Evolutionary conservation across 2,113 vertebrate genomes (phyloP).

Genomic region (Tyrannus savana): DNA sequence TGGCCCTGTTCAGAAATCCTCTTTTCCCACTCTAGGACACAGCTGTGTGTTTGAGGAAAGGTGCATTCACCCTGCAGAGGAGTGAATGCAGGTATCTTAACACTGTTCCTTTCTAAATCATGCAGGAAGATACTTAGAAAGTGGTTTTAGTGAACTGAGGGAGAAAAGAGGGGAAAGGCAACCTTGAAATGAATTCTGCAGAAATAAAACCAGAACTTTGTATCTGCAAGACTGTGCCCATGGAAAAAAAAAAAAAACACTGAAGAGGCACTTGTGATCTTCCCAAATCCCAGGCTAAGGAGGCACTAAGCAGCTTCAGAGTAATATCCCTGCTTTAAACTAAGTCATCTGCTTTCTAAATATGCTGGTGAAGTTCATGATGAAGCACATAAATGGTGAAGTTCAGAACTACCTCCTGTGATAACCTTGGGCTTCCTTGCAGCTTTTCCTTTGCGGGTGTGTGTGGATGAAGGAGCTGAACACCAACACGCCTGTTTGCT

Average conservation of each 20-base stretch:
- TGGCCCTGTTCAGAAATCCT: neutral
- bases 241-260: fast-evolving
- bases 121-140: neutral
- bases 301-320: neutral
- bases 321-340: neutral
- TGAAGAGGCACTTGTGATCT: neutral
- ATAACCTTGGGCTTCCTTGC: neutral
- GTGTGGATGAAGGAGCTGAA: neutral
- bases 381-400: neutral
- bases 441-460: neutral
- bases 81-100: neutral
- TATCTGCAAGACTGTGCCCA: neutral
- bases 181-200: neutral
- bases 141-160: neutral
- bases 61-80: neutral
- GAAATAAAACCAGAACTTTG: neutral
- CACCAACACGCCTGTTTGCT: neutral
- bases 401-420: neutral
- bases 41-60: neutral
- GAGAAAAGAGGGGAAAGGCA: neutral
- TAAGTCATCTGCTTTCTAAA: neutral
- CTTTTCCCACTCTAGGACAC: neutral
- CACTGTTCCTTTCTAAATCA: neutral
- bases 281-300: neutral
- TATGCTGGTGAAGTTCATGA: neutral